A percentile compares a stretch with the other conserved stretches of the same genome.
phyloP scores from a whole-genome alignment of 1,140 invertebrate genomes.

The Nylanderia fulva region DNA sequence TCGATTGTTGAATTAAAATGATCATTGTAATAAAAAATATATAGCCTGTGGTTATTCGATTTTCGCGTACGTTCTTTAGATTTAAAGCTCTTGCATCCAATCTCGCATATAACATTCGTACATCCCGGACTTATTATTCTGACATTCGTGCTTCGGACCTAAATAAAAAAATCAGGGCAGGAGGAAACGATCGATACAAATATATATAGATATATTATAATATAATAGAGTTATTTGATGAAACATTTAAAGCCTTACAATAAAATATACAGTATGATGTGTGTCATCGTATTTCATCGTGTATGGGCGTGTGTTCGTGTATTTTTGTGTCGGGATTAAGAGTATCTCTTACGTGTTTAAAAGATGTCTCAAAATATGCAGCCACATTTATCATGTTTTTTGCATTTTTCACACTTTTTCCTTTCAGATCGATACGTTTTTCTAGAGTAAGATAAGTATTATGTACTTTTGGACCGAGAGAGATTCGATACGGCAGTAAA shows the following conservation, averaged over 20 bases:
- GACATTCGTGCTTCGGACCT: slow-evolving; percentile 50
- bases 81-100: slow-evolving; percentile 30
- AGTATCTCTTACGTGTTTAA: slow-evolving; percentile 56
- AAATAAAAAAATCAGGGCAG: slow-evolving; percentile 63
- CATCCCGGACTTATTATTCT: slow-evolving; percentile 16
- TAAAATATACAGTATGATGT: slow-evolving; percentile 84
- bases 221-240: slow-evolving; percentile 84
- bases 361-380: slow-evolving; percentile 75
- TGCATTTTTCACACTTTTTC: slow-evolving; percentile 25
- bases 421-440: slow-evolving; percentile 59
- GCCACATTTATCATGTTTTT: slow-evolving; percentile 62
- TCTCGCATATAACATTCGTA: slow-evolving; percentile 33
- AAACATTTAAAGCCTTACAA: slow-evolving; percentile 85
- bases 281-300: slow-evolving; percentile 56
- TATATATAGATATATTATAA: slow-evolving; percentile 84
- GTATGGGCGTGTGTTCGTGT: slow-evolving; percentile 68
- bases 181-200: slow-evolving; percentile 81
- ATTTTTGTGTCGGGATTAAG: slow-evolving; percentile 55
- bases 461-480: slow-evolving; percentile 66
- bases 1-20: slow-evolving; percentile 15
- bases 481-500: slow-evolving; percentile 73
- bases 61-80: not conserved
- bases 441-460: slow-evolving; percentile 49
- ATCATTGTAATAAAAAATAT: not conserved
- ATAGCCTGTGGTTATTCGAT: slow-evolving; percentile 9